Conservation (phyloP, 2,888 invertebrate species). For the Sarcophaga variegata region DNA sequence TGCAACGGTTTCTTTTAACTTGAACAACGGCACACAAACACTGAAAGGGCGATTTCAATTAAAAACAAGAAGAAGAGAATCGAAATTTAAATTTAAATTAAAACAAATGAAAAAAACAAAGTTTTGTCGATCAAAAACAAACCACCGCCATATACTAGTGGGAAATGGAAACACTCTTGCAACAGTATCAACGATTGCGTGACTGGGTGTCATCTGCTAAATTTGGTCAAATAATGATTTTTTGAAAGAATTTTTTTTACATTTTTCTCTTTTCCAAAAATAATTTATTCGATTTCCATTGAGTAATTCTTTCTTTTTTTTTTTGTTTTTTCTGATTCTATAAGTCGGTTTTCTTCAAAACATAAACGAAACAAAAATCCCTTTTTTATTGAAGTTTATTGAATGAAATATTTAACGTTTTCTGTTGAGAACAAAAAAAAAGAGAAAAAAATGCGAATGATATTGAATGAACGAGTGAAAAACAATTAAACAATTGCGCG, state of each 20-base stretch:
- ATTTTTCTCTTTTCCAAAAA: constrained; percentile 9
- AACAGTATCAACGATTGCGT: constrained; percentile 52
- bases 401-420: constrained; percentile 40
- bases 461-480: constrained; percentile 20
- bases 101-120: constrained; percentile 16
- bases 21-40: background rate
- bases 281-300: constrained; percentile 39
- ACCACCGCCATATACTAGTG: constrained; percentile 36
- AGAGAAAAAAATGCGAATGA: background rate
- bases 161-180: background rate
- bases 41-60: constrained; percentile 48
- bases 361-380: background rate
- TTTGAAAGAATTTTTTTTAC: background rate
- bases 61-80: background rate
- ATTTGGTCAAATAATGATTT: constrained; percentile 59
- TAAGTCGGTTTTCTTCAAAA: background rate
- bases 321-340: constrained; percentile 4
- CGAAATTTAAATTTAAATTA: constrained; percentile 50
- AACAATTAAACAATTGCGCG: constrained; percentile 64
- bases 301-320: background rate
- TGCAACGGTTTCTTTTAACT: constrained; percentile 48
- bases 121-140: constrained; percentile 42
- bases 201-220: constrained; percentile 66
- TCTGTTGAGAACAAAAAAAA: too few relatives aligned
- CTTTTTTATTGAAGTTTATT: constrained; percentile 50